These are phyloP conservation scores for Acrocephalus arundinaceus DNA, from an alignment of 2,113 vertebrate genomes.

Conservation along the genomic window DNA sequence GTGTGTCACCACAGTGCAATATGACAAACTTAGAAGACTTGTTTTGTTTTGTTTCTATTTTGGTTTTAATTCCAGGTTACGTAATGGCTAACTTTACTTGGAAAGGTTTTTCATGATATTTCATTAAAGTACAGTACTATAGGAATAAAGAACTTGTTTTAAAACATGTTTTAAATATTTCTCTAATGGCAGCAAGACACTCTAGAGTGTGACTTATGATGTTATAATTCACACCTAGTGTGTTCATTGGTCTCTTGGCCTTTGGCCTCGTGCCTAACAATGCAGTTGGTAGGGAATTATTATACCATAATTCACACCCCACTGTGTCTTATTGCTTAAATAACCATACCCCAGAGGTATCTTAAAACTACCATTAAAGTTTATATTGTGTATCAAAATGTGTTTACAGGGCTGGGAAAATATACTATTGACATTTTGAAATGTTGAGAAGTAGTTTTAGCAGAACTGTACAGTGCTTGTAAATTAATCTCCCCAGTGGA, in stretches of 20 bases:
- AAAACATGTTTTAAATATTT: conserved; percentile 45
- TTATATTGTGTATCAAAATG: conserved; percentile 71
- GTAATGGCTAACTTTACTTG: background rate
- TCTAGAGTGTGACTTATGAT: conserved; percentile 57
- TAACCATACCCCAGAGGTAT: conserved; percentile 53
- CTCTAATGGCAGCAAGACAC: conserved; percentile 50
- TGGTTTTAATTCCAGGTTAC: background rate
- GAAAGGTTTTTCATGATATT: background rate
- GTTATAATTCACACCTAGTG: conserved; percentile 49
- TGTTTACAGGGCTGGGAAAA: conserved; percentile 69
- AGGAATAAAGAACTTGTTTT: conserved; percentile 8
- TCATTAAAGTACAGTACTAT: background rate
- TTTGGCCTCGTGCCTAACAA: conserved; percentile 51
- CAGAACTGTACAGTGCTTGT: conserved; percentile 54
- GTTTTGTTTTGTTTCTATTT: background rate
- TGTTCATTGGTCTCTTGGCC: conserved; percentile 56
- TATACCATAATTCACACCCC: conserved; percentile 64
- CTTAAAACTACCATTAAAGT: conserved; percentile 68
- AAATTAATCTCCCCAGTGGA: conserved; percentile 63
- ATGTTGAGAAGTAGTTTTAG: conserved; percentile 61
- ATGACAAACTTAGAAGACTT: background rate
- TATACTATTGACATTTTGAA: conserved; percentile 61
- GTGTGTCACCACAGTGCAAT: background rate
- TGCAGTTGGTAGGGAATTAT: conserved; percentile 71
- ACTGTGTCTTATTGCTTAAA: conserved; percentile 56